Evolutionary conservation across 2,113 vertebrate species (phyloP).

Genomic region (Vulpes ferrilata): DNA sequence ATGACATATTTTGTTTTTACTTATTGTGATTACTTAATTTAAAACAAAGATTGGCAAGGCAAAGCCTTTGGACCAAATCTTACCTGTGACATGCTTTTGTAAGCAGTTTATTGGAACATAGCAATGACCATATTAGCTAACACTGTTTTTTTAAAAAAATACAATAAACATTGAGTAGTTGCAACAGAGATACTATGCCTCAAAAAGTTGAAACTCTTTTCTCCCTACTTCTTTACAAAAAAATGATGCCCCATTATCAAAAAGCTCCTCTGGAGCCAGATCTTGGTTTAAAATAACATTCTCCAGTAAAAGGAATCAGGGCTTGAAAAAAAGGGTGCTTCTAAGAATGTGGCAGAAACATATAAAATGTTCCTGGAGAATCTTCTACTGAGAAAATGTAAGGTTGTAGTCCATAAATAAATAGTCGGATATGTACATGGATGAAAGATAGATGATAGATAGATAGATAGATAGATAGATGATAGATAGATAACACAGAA

Average conservation of each 20-base stretch:
- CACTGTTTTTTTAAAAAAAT: background rate
- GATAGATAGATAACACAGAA: background rate
- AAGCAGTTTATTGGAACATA: background rate
- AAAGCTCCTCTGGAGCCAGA: background rate
- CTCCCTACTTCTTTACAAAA: background rate
- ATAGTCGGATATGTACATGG: background rate
- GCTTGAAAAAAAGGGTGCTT: background rate
- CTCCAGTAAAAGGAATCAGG: background rate
- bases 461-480: background rate
- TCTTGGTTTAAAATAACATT: background rate
- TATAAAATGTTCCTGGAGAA: background rate
- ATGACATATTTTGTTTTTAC: background rate
- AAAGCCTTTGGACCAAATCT: background rate
- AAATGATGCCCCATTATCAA: background rate
- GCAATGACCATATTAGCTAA: background rate
- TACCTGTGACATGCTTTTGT: background rate
- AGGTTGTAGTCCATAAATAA: background rate
- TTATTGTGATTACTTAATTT: background rate
- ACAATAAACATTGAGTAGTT: background rate
- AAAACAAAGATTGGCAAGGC: background rate
- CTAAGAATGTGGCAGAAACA: background rate
- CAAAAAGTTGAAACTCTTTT: background rate
- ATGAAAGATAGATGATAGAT: background rate
- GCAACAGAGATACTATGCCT: background rate
- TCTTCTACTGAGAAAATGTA: background rate